Conservation (phyloP, 2,113 vertebrate genomes). For the Cephalophus harveyi region DNA sequence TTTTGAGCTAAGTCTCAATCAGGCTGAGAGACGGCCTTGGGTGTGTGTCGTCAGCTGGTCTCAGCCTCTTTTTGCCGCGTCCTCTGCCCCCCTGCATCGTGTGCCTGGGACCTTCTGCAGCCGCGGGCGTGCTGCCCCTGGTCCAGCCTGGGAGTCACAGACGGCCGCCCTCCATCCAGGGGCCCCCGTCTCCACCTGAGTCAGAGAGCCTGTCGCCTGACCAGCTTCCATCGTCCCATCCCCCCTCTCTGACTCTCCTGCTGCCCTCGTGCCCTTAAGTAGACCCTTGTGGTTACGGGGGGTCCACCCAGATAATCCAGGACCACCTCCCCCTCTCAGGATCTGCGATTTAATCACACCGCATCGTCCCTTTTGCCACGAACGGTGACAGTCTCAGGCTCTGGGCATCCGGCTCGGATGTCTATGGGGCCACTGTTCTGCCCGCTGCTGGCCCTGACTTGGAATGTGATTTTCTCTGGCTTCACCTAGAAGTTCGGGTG, state of each 20-base stretch:
- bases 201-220: background rate
- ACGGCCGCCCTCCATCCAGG: no score
- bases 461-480: background rate
- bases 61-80: background rate
- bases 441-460: background rate
- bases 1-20: background rate
- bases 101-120: background rate
- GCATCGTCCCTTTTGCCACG: background rate
- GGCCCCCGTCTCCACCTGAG: background rate
- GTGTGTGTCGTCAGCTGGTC: background rate
- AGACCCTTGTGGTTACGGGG: background rate
- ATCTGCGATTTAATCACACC: background rate
- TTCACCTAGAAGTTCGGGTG: background rate
- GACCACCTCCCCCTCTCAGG: background rate
- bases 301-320: background rate
- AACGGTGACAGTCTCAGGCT: background rate
- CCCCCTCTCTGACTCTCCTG: background rate
- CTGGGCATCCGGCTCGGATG: background rate
- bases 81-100: background rate
- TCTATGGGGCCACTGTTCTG: background rate
- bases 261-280: background rate
- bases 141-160: background rate
- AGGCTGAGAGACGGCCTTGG: background rate
- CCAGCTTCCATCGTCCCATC: background rate
- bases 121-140: rapidly evolving